Conservation (phyloP, 2,113 vertebrate genomes). For the Psittacula cyanocephala region DNA sequence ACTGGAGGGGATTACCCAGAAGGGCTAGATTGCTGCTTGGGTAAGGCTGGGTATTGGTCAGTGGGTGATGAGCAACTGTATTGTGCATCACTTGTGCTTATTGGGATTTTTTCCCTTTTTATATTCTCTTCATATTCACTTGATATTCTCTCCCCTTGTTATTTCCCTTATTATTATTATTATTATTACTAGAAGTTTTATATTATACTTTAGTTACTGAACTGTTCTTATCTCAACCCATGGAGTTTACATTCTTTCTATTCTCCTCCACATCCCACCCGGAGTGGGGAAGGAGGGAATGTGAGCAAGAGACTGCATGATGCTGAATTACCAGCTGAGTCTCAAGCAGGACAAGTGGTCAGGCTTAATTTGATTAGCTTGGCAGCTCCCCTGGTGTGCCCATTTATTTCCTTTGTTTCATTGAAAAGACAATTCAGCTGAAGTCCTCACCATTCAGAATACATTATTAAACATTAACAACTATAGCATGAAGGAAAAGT, state of each 20-base stretch:
- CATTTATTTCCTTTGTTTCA: background rate
- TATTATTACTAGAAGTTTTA: background rate
- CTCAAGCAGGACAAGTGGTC: background rate
- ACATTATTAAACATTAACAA: background rate
- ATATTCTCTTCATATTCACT: background rate
- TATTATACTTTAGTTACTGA: background rate
- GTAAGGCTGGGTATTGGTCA: background rate
- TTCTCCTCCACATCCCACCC: background rate
- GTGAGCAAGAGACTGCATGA: background rate
- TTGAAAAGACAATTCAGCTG: background rate
- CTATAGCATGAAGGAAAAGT: background rate
- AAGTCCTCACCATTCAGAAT: background rate
- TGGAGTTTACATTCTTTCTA: background rate
- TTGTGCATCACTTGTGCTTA: background rate
- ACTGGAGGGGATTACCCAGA: background rate
- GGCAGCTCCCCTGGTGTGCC: background rate
- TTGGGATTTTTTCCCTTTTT: background rate
- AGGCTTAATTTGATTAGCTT: background rate
- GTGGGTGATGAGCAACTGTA: background rate
- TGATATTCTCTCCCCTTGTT: background rate
- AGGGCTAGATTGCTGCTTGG: background rate
- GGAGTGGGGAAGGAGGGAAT: background rate
- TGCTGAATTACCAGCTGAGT: background rate
- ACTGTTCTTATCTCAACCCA: background rate
- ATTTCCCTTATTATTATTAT: background rate